Evolutionary conservation across 2,888 invertebrate species (phyloP).

Genomic region (Megamerina dolium): DNA sequence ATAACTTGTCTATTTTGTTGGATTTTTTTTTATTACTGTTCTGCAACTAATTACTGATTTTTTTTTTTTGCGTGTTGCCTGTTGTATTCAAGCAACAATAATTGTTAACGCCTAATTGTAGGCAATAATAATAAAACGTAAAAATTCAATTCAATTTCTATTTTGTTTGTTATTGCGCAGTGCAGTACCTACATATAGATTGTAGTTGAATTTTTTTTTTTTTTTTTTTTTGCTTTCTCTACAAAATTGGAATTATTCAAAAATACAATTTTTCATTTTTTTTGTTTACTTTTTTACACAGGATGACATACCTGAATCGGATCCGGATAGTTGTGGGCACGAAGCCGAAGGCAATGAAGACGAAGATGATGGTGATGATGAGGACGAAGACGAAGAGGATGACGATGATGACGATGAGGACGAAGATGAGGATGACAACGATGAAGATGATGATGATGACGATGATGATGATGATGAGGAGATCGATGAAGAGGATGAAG

Average conservation of each 20-base stretch:
- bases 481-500: slow-evolving; percentile 48
- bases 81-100: no score
- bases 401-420: slow-evolving; percentile 47
- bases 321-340: slow-evolving; percentile 48
- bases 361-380: slow-evolving; percentile 48
- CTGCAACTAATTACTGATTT: slow-evolving; percentile 11
- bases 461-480: slow-evolving; percentile 50
- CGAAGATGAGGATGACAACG: slow-evolving; percentile 37
- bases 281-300: slow-evolving; percentile 23
- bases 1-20: slow-evolving; percentile 12
- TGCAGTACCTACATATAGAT: no score
- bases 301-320: slow-evolving; percentile 49
- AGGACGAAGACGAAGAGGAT: slow-evolving; percentile 49
- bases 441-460: slow-evolving; percentile 39
- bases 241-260: not conserved
- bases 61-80: no score
- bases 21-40: slow-evolving; percentile 9
- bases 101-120: slow-evolving; percentile 14
- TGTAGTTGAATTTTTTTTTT: not conserved
- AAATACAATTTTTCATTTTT: not conserved
- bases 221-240: not conserved
- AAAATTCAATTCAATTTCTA: no score
- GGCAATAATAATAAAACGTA: no score
- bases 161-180: no score
- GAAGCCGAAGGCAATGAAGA: slow-evolving; percentile 47